A percentile compares a stretch with the other conserved stretches of the same genome.
Conservation (phyloP, 1,140 invertebrate species). For the Leptoteleia sp. region DNA sequence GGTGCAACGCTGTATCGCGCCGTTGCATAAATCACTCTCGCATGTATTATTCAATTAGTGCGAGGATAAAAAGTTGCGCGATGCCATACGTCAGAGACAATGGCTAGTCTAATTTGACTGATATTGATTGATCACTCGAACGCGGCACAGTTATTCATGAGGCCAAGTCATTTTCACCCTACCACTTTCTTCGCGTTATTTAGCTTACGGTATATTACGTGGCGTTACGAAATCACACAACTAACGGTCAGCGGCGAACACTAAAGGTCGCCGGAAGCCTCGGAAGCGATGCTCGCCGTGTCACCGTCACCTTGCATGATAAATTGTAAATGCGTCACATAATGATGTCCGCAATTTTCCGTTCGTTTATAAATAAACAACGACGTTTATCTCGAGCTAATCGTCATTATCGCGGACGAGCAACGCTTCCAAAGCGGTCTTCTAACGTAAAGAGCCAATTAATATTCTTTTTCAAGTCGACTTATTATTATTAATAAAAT, state of each 20-base stretch:
- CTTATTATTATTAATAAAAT: no score
- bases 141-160: slow-evolving; percentile 40
- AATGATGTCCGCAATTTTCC: slow-evolving; percentile 24
- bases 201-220: slow-evolving; percentile 67
- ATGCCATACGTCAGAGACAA: slow-evolving; percentile 28
- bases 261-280: slow-evolving; percentile 72
- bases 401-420: slow-evolving; percentile 2
- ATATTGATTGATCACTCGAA: slow-evolving; percentile 49
- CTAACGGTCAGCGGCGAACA: slow-evolving; percentile 69
- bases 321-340: slow-evolving; percentile 40
- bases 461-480: no score
- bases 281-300: slow-evolving; percentile 61
- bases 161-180: slow-evolving; percentile 31
- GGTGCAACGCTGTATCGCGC: slow-evolving; percentile 4
- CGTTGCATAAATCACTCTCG: slow-evolving; percentile 27
- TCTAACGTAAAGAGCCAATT: no score
- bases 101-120: slow-evolving; percentile 41
- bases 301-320: slow-evolving; percentile 62
- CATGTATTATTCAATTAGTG: slow-evolving; percentile 32
- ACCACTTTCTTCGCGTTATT: slow-evolving; percentile 33
- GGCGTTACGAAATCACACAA: slow-evolving; percentile 61
- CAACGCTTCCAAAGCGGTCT: no score
- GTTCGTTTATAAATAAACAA: slow-evolving; percentile 9
- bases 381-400: slow-evolving; percentile 23
- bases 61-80: slow-evolving; percentile 22